Base-by-base conservation (phyloP, 2,888 invertebrate species). In the Prionchulus punctatus region DNA sequence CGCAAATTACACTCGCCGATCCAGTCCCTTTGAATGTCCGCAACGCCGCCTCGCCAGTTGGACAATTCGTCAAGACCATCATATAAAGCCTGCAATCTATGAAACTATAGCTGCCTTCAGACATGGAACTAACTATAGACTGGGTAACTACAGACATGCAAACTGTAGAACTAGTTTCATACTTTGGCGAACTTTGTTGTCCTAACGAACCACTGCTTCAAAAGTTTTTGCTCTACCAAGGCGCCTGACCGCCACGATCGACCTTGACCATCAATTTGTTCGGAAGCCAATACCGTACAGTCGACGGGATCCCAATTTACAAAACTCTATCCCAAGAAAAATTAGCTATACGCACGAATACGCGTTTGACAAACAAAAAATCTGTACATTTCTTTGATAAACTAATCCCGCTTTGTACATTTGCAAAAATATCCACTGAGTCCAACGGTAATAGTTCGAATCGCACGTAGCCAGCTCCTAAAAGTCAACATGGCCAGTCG, bases 231-330 rank as follows among this genome's bases (percentile, higher is more conserved):
- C 72, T 94, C 86, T 4, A 91, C 91, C 73, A 82, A 81, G 4
- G 89, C 94, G 1, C 96, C 94, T 2, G 96, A 96, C 58, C 98
- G 78, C 98, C 98, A 98, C 0, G 92, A 91, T 65, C 80, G 79
- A 15, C 90, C 88, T 66, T 84, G 79, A 50, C 81, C 82, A 75
- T 92, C 91, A 2, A 98, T 91, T 78, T 98, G 98, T 71, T 98
- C 98, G 74, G 94, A 87, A 2, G 96, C 98, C 61, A 99, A 74
- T 1, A 98, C 98, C 1, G 98, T 99, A 73, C 86, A 76, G 75
- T 99, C 98, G 0, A 96, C 79, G 1, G 98, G 98, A 77, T 99
- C 98, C 98, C 98, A 99, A 75, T 94, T 94, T 0, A 96, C 94
- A 60, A 81, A 75, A 15, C 87, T 84, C 82, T 85, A 60, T 60